Conservation (phyloP, 2,888 invertebrate species). For the Chrysolina haemoptera region DNA sequence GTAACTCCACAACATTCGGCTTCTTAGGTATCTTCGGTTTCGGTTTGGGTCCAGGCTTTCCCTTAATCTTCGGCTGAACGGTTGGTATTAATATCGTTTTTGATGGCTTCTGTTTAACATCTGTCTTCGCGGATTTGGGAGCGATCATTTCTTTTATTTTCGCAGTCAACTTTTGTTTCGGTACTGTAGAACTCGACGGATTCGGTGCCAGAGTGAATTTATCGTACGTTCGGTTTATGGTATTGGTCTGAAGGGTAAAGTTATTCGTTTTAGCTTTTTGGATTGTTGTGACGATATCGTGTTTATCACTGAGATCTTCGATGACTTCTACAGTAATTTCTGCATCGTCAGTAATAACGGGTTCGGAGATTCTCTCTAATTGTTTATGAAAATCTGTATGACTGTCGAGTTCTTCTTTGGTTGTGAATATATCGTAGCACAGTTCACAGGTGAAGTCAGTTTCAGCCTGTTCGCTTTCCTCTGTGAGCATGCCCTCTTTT, state of each 20-base stretch:
- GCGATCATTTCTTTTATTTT: constrained; percentile 45
- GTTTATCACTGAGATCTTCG: constrained; percentile 36
- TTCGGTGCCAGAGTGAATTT: constrained; percentile 19
- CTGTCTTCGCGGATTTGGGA: constrained; percentile 13
- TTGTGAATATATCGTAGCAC: constrained; percentile 58
- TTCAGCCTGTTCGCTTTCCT: constrained; percentile 21
- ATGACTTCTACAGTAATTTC: constrained; percentile 38
- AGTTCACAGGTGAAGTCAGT: constrained; percentile 61
- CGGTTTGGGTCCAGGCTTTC: neutral
- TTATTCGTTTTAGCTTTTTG: constrained; percentile 27
- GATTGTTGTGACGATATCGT: constrained; percentile 41
- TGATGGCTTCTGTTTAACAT: constrained; percentile 33
- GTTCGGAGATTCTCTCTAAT: constrained; percentile 36
- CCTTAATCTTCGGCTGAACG: constrained; percentile 13
- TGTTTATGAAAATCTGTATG: constrained; percentile 55
- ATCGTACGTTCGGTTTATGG: constrained; percentile 2
- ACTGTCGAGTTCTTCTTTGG: constrained; percentile 51
- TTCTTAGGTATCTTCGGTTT: neutral
- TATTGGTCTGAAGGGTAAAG: constrained; percentile 2
- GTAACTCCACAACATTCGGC: constrained; percentile 10
- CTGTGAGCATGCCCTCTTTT: no score
- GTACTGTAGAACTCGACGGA: neutral
- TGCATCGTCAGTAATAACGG: constrained; percentile 19
- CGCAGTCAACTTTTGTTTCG: constrained; percentile 38
- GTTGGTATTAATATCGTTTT: constrained; percentile 44